These are phyloP conservation scores for Eudemis profundana DNA, from an alignment of 2,888 invertebrate species.

Conservation along the genomic window DNA sequence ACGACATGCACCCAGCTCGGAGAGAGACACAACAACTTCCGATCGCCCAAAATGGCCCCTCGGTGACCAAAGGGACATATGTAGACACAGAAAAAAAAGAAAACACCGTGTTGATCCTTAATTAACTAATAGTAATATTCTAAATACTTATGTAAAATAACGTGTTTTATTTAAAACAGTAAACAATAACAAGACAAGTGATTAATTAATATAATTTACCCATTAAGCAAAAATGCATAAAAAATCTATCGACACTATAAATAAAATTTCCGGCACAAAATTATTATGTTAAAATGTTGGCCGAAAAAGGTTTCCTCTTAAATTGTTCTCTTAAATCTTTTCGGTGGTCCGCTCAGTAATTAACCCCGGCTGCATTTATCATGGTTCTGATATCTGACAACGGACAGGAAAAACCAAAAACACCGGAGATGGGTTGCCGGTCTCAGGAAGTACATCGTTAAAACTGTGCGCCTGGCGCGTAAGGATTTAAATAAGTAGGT, in stretches of 20 bases:
- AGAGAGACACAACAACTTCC: too few relatives aligned
- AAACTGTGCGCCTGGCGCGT: neutral
- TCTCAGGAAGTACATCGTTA: conserved; percentile 19
- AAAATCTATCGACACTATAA: neutral
- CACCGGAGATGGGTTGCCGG: conserved; percentile 22
- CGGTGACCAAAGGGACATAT: too few relatives aligned
- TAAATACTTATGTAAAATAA: too few relatives aligned
- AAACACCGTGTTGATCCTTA: too few relatives aligned
- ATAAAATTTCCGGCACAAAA: conserved; percentile 13
- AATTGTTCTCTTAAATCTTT: conserved; percentile 37
- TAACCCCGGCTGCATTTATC: conserved; percentile 38
- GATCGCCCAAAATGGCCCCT: too few relatives aligned
- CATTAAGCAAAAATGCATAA: conserved; percentile 2
- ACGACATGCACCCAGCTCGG: too few relatives aligned
- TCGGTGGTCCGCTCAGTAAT: conserved; percentile 27
- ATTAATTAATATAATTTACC: too few relatives aligned
- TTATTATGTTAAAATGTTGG: conserved; percentile 30
- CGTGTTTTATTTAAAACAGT: too few relatives aligned
- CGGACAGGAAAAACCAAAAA: conserved; percentile 28
- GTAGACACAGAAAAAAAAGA: too few relatives aligned
- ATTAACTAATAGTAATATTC: too few relatives aligned
- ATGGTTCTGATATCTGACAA: conserved; percentile 34
- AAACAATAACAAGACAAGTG: too few relatives aligned
- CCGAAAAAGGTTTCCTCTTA: conserved; percentile 24
- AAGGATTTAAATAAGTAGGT: too few relatives aligned